These are phyloP conservation scores for Pica pica DNA, from an alignment of 2,113 vertebrate species.

Conservation along the genomic window DNA sequence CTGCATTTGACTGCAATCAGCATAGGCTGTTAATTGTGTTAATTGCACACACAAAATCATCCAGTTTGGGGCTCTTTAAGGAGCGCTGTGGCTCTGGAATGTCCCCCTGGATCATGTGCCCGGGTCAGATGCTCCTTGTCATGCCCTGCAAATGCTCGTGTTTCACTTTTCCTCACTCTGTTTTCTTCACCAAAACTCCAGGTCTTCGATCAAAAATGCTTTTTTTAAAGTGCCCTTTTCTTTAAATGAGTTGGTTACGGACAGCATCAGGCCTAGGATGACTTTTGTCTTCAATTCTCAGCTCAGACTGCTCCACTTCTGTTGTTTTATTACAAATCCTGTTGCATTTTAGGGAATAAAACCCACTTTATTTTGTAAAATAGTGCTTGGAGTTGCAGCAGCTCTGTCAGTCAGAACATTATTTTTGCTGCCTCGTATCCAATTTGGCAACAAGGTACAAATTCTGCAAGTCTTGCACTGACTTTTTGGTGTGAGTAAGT, in stretches of 20 bases:
- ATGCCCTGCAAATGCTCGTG: fast-evolving
- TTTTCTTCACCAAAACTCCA: not conserved
- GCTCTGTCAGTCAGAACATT: not conserved
- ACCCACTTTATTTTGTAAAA: not conserved
- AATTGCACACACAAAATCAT: fast-evolving
- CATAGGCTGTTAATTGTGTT: fast-evolving
- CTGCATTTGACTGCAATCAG: not conserved
- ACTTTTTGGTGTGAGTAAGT: not conserved
- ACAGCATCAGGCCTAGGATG: not conserved
- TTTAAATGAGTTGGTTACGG: not conserved
- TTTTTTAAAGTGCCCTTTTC: not conserved
- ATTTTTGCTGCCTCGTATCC: not conserved
- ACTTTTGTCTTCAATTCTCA: fast-evolving
- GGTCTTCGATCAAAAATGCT: not conserved
- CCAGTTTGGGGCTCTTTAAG: not conserved
- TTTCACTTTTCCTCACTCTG: not conserved
- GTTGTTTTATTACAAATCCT: not conserved
- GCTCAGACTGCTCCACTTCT: not conserved
- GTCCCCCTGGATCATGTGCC: not conserved
- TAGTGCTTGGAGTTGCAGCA: not conserved
- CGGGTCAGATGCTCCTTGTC: not conserved
- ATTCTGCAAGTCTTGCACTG: not conserved
- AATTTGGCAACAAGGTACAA: not conserved
- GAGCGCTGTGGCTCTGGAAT: not conserved
- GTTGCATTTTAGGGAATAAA: not conserved